Conservation (phyloP, 2,888 invertebrate species). For the Diarsia mendica region DNA sequence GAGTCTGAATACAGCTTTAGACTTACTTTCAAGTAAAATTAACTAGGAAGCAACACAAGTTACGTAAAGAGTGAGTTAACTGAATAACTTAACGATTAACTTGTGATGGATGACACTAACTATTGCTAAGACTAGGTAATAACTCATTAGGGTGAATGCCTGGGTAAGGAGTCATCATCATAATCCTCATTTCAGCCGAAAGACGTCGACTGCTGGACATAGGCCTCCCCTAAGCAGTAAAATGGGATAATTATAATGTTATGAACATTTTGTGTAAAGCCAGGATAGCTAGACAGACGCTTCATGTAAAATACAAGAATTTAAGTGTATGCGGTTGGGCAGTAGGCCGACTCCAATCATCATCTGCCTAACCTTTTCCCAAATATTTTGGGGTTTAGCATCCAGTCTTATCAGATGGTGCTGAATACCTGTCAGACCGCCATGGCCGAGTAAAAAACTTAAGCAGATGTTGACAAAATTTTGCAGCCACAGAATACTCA, state of each 20-base stretch:
- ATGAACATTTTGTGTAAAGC: too few relatives aligned
- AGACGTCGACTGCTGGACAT: too few relatives aligned
- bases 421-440: too few relatives aligned
- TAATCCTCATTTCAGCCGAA: too few relatives aligned
- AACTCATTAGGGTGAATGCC: neutral
- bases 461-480: neutral
- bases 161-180: too few relatives aligned
- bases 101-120: slow-evolving; percentile 1
- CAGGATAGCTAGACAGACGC: too few relatives aligned
- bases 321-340: neutral
- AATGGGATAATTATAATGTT: too few relatives aligned
- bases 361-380: too few relatives aligned
- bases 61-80: slow-evolving; percentile 30
- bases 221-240: too few relatives aligned
- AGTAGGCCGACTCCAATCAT: neutral
- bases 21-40: slow-evolving; percentile 26
- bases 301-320: neutral
- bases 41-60: slow-evolving; percentile 35
- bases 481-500: neutral
- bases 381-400: too few relatives aligned
- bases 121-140: neutral
- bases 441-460: neutral
- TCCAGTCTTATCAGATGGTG: too few relatives aligned
- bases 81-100: slow-evolving; percentile 18
- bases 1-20: slow-evolving; percentile 19